These are phyloP conservation scores for Platycnemis pennipes DNA, from an alignment of 2,888 invertebrate genomes.

Conservation along the genomic window DNA sequence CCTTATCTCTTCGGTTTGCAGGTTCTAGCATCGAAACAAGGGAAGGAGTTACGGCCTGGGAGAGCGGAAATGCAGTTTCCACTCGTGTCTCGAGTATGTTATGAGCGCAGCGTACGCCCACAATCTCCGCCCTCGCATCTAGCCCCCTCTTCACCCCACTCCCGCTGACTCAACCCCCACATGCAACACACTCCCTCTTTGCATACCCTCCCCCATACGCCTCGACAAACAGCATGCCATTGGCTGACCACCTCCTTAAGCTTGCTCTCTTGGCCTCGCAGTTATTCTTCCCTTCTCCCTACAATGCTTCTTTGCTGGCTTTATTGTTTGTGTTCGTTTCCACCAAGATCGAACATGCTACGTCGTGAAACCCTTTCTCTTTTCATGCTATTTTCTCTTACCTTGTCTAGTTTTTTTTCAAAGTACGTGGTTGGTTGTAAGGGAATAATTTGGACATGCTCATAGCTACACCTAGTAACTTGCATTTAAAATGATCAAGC, in stretches of 20 bases:
- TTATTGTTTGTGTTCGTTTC: too few relatives aligned
- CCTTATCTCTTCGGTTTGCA: neutral
- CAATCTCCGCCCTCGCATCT: constrained; percentile 1
- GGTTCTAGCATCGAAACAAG: neutral
- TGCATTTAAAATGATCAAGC: too few relatives aligned
- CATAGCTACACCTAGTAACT: too few relatives aligned
- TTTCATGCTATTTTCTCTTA: too few relatives aligned
- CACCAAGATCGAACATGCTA: too few relatives aligned
- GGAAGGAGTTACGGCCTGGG: neutral
- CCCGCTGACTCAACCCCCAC: neutral
- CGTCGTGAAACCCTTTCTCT: too few relatives aligned
- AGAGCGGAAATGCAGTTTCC: neutral
- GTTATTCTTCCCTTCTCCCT: too few relatives aligned
- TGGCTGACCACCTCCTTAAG: neutral
- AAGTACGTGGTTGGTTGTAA: too few relatives aligned
- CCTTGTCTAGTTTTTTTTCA: too few relatives aligned
- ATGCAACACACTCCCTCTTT: neutral
- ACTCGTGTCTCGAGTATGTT: neutral
- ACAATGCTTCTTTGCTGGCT: too few relatives aligned
- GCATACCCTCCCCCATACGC: neutral
- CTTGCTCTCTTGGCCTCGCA: neutral
- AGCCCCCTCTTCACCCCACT: neutral
- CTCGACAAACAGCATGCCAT: neutral
- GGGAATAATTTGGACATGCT: too few relatives aligned
- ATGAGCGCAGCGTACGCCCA: neutral